A percentile compares a stretch with the other conserved stretches of the same genome.
phyloP scores from a whole-genome alignment of 2,113 vertebrate species.

The Aepyceros melampus region DNA sequence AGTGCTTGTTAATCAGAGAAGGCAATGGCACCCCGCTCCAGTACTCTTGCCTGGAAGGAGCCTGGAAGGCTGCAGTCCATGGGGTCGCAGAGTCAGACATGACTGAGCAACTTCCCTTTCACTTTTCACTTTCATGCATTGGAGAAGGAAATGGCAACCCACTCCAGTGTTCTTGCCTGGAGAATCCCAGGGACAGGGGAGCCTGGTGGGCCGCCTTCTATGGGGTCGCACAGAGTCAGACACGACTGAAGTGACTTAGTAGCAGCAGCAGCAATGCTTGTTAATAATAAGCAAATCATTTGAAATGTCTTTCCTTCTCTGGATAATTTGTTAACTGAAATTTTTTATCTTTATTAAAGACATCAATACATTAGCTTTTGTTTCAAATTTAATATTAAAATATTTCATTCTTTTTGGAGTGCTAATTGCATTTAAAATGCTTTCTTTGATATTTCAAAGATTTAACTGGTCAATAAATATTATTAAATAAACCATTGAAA shows the following conservation, averaged over 20 bases:
- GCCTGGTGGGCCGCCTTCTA: no score
- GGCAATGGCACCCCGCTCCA: no score
- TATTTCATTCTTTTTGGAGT: not conserved
- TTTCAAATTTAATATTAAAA: not conserved
- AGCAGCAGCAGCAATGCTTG: not conserved
- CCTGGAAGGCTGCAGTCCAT: no score
- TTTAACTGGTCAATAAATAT: not conserved
- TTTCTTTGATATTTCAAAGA: not conserved
- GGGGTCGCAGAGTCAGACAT: no score
- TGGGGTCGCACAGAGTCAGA: no score
- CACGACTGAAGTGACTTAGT: no score
- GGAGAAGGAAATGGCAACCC: no score
- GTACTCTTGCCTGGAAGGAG: no score
- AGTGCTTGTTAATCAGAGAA: not conserved
- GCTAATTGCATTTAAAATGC: not conserved
- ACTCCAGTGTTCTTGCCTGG: no score
- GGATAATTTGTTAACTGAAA: not conserved
- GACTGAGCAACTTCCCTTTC: no score
- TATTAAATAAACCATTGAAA: not conserved
- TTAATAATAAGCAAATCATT: not conserved
- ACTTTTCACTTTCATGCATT: no score
- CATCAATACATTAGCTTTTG: not conserved
- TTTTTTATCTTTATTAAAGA: not conserved
- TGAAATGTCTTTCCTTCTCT: not conserved
- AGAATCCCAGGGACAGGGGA: no score